Evolutionary conservation across 1,140 invertebrate species (phyloP).

Genomic region (Orussus abietinus): DNA sequence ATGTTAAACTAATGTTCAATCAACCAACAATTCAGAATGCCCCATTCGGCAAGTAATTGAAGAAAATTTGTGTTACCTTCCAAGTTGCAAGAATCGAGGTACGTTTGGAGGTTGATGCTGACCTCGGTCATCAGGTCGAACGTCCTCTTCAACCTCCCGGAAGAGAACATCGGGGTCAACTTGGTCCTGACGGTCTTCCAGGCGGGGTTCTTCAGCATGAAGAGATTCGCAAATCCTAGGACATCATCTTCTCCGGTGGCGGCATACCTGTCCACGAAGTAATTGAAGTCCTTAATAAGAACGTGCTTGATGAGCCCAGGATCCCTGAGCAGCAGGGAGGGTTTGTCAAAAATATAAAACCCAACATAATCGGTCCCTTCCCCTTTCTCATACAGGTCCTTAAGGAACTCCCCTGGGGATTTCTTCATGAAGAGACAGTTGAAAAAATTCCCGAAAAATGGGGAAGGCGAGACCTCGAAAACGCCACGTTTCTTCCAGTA

Average conservation of each 20-base stretch:
- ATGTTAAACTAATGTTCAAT: too few relatives aligned
- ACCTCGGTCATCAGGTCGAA: conserved; percentile 46
- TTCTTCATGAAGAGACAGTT: conserved; percentile 15
- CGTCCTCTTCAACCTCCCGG: conserved; percentile 47
- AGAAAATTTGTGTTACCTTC: too few relatives aligned
- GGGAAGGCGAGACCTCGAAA: conserved; percentile 26
- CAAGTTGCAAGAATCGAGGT: conserved; percentile 26
- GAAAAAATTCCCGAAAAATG: conserved; percentile 39
- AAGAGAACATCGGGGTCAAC: conserved; percentile 45
- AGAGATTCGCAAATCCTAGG: conserved; percentile 32
- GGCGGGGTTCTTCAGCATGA: conserved; percentile 32
- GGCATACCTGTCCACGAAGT: conserved; percentile 38
- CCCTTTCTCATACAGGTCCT: conserved; percentile 21
- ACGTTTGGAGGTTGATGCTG: conserved; percentile 33
- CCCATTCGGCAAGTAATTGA: too few relatives aligned
- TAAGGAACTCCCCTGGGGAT: conserved; percentile 11
- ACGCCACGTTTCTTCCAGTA: conserved; percentile 44
- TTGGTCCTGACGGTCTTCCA: conserved; percentile 48
- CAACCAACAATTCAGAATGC: too few relatives aligned
- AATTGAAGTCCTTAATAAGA: conserved; percentile 51
- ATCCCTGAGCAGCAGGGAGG: conserved; percentile 46
- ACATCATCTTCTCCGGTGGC: conserved; percentile 23
- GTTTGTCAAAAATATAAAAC: conserved; percentile 41
- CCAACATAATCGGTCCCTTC: conserved; percentile 30
- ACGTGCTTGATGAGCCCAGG: conserved; percentile 47